These are phyloP conservation scores for Drosophila lacicola DNA, from an alignment of 2,888 invertebrate species.

Conservation along the genomic window DNA sequence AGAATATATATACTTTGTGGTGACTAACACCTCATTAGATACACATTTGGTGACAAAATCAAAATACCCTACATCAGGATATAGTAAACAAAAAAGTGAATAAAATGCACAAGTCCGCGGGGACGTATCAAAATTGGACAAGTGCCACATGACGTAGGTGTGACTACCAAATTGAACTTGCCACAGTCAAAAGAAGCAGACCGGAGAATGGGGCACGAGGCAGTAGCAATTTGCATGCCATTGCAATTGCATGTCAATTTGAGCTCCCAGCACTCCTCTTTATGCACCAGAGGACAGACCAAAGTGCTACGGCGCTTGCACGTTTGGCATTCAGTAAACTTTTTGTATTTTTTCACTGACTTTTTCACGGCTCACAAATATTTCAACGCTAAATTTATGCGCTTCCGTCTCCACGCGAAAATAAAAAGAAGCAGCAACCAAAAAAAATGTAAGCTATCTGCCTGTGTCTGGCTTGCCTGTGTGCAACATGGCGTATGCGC, in stretches of 20 bases:
- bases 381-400: slow-evolving; percentile 70
- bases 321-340: slow-evolving; percentile 43
- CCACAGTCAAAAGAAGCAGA: slow-evolving; percentile 38
- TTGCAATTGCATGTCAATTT: slow-evolving; percentile 66
- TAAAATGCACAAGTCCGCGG: slow-evolving; percentile 41
- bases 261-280: slow-evolving; percentile 27
- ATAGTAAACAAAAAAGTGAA: slow-evolving; percentile 7
- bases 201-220: not conserved
- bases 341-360: slow-evolving; percentile 17
- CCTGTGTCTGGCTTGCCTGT: slow-evolving; percentile 5
- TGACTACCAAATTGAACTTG: slow-evolving; percentile 60
- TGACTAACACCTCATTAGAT: no score
- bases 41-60: no score
- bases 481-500: slow-evolving; percentile 71
- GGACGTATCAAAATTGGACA: slow-evolving; percentile 51
- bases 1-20: no score
- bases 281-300: slow-evolving; percentile 19
- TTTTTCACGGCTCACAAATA: slow-evolving; percentile 70
- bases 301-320: slow-evolving; percentile 44
- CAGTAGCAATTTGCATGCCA: slow-evolving; percentile 65
- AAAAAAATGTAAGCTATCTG: slow-evolving; percentile 27
- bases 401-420: slow-evolving; percentile 37
- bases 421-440: slow-evolving; percentile 8
- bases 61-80: no score
- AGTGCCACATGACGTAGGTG: slow-evolving; percentile 62